A percentile compares a stretch with the other conserved stretches of the same genome.
phyloP scores from a whole-genome alignment of 2,888 invertebrate species.

The Eretmocerus hayati region DNA sequence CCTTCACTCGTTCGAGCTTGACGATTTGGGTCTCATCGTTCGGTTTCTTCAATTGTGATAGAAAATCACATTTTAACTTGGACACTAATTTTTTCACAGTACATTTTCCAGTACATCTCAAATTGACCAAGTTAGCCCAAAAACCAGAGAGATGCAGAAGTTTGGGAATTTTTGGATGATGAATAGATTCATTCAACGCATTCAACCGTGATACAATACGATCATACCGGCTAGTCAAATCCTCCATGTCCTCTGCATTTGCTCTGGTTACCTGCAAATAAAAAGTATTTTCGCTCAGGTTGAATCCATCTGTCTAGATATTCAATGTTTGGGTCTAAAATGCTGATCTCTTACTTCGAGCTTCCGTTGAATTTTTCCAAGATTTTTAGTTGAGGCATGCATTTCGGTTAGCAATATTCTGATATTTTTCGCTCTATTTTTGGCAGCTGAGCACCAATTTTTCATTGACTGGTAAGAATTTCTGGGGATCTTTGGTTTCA shows the following conservation, averaged over 20 bases:
- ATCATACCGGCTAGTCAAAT: conserved; percentile 23
- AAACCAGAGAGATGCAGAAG: conserved; percentile 23
- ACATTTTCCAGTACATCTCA: conserved; percentile 28
- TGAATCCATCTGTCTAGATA: background rate
- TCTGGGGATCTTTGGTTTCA: background rate
- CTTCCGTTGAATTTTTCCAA: no score
- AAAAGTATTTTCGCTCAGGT: no score
- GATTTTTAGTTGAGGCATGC: background rate
- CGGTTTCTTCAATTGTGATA: conserved; percentile 22
- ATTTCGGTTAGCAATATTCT: background rate
- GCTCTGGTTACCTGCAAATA: conserved; percentile 27
- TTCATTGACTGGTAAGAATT: background rate
- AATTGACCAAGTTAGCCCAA: conserved; percentile 21
- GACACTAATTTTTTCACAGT: conserved; percentile 22
- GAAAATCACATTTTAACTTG: conserved; percentile 11
- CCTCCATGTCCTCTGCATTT: conserved; percentile 20
- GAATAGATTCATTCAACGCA: conserved; percentile 13
- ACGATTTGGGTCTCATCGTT: conserved; percentile 26
- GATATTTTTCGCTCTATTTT: background rate
- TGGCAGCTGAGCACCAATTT: conserved; percentile 10
- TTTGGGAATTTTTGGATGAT: conserved; percentile 12
- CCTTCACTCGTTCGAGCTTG: conserved; percentile 32
- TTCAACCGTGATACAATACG: conserved; percentile 18
- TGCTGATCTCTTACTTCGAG: background rate
- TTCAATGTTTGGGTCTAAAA: background rate